Conservation (phyloP, 2,797 vertebrate genomes). For the Eospalax fontanierii region DNA sequence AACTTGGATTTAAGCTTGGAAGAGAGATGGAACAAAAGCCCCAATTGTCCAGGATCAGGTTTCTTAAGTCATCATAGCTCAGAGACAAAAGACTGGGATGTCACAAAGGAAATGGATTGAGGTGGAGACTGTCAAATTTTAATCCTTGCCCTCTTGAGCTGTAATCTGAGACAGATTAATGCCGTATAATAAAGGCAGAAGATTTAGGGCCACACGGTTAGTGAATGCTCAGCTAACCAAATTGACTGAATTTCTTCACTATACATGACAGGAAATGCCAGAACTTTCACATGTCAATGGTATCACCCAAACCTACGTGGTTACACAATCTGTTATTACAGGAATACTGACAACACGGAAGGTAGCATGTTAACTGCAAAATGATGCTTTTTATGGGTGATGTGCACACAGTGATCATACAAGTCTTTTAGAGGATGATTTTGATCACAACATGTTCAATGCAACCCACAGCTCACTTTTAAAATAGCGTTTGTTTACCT, state of each 20-base stretch:
- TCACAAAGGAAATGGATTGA: conserved; percentile 32
- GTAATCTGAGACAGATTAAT: not conserved
- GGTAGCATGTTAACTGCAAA: not conserved
- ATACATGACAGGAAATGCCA: not conserved
- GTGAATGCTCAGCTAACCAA: not conserved
- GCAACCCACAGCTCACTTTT: not conserved
- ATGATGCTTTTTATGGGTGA: not conserved
- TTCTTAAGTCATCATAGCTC: not conserved
- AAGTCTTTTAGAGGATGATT: conserved; percentile 8
- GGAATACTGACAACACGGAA: not conserved
- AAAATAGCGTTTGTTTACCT: not conserved
- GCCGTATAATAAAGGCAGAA: not conserved
- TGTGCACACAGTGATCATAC: not conserved
- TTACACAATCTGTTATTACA: not conserved
- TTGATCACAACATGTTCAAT: not conserved
- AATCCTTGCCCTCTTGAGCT: not conserved
- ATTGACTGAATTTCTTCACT: conserved; percentile 28
- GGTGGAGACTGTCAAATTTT: not conserved
- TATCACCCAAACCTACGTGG: not conserved
- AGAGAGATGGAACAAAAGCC: not conserved
- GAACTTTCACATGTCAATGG: not conserved
- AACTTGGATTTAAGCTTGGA: not conserved
- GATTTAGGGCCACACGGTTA: not conserved
- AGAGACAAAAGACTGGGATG: not conserved
- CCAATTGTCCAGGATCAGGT: not conserved